Evolutionary conservation across 1,140 invertebrate genomes (phyloP).

Genomic region (Drosophila kohkoa): DNA sequence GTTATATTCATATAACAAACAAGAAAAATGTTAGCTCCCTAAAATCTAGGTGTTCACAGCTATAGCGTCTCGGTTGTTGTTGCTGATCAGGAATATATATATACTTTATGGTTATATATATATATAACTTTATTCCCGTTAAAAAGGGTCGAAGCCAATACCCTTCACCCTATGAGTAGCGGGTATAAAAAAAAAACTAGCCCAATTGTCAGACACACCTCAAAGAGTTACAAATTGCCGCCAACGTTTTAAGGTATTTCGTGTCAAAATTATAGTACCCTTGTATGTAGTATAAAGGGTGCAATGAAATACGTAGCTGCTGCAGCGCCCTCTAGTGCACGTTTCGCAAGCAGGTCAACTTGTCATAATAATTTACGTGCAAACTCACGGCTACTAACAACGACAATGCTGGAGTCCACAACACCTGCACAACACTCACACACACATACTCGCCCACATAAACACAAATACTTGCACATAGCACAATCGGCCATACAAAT

Average conservation of each 20-base stretch:
- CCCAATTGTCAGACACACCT: neutral
- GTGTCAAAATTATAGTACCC: constrained; percentile 8
- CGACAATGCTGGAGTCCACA: constrained; percentile 31
- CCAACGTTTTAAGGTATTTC: neutral
- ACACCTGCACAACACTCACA: constrained; percentile 52
- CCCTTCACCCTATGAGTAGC: too few relatives aligned
- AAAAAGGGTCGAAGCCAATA: too few relatives aligned
- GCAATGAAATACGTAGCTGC: constrained; percentile 14
- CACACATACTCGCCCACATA: neutral
- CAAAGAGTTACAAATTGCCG: neutral
- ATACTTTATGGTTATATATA: too few relatives aligned
- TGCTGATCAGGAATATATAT: too few relatives aligned
- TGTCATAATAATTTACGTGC: constrained; percentile 77
- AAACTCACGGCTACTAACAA: constrained; percentile 46
- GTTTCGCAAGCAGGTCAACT: constrained; percentile 76
- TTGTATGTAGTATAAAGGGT: constrained; percentile 2
- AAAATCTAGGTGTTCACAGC: too few relatives aligned
- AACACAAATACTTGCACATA: constrained; percentile 1
- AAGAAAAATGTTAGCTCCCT: too few relatives aligned
- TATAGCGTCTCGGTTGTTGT: too few relatives aligned
- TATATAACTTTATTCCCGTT: too few relatives aligned
- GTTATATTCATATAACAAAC: too few relatives aligned
- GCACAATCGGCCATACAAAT: constrained; percentile 47
- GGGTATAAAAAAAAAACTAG: neutral
- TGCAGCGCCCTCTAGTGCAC: constrained; percentile 39